Percentiles rank a stretch among this genome's conserved stretches.
These are phyloP conservation scores for Julus scanicus DNA, from an alignment of 2,888 invertebrate genomes.

Conservation along the genomic window DNA sequence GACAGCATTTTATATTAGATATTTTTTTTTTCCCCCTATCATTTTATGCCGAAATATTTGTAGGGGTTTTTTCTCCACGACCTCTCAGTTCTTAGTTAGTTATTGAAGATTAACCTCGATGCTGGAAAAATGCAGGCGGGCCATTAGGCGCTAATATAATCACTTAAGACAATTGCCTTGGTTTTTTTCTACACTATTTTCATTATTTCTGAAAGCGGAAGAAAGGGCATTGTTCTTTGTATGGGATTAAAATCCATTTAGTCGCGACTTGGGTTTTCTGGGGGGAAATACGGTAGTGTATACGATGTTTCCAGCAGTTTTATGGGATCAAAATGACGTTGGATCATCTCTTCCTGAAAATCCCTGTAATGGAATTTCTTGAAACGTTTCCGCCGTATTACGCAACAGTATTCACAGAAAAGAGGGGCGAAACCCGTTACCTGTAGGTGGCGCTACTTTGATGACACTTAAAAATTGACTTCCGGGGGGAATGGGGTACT, in stretches of 20 bases:
- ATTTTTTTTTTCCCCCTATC: neutral
- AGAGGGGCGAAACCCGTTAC: too few species aligned
- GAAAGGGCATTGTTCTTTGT: constrained; percentile 8
- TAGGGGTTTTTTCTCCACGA: neutral
- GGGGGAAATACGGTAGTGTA: neutral
- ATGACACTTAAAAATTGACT: too few species aligned
- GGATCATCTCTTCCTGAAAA: neutral
- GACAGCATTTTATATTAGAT: neutral
- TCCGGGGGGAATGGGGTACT: too few species aligned
- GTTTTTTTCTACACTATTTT: neutral
- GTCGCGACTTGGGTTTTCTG: neutral
- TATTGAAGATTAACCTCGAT: neutral
- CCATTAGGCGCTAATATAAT: constrained; percentile 11
- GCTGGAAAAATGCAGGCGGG: neutral
- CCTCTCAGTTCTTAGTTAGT: neutral
- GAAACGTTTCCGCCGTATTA: too few species aligned
- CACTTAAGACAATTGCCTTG: constrained; percentile 13
- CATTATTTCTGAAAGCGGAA: constrained; percentile 17
- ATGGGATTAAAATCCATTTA: neutral
- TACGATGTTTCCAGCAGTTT: neutral
- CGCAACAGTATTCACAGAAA: too few species aligned
- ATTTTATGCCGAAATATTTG: neutral
- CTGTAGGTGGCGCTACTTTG: too few species aligned
- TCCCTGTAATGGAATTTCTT: too few species aligned
- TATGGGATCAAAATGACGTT: neutral